Evolutionary conservation across 1,140 invertebrate genomes (phyloP).

Genomic region (Drosophila kepulauana): DNA sequence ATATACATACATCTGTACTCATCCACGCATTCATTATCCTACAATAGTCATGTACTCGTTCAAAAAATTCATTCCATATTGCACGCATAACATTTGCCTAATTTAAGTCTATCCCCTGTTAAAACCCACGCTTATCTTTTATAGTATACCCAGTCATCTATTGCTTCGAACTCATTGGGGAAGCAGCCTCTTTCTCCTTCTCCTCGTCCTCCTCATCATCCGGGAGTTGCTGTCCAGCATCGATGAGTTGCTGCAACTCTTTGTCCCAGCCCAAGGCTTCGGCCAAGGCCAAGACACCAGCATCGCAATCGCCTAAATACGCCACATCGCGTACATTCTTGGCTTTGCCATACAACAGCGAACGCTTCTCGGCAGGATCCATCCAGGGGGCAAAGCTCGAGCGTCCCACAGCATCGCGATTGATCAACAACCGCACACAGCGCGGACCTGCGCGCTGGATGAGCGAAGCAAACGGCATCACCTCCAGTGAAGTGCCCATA

Average conservation of each 20-base stretch:
- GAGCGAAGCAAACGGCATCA: conserved; percentile 98
- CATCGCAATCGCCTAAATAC: conserved; percentile 94
- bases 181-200: background rate
- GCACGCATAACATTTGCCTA: conserved; percentile 19
- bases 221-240: conserved; percentile 84
- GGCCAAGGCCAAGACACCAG: conserved; percentile 91
- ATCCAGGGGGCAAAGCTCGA: conserved; percentile 59
- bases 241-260: conserved; percentile 87
- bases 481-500: conserved; percentile 97
- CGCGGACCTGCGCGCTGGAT: conserved; percentile 89
- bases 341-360: conserved; percentile 89
- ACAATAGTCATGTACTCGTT: conserved; percentile 1
- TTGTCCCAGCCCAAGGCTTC: conserved; percentile 93
- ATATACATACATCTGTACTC: background rate
- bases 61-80: conserved; percentile 23
- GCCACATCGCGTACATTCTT: conserved; percentile 93
- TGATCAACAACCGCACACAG: conserved; percentile 93
- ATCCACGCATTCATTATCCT: conserved; percentile 3
- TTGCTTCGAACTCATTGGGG: conserved; percentile 12
- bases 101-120: conserved; percentile 21
- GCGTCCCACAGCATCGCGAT: conserved; percentile 91
- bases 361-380: conserved; percentile 44
- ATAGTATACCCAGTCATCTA: background rate
- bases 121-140: background rate
- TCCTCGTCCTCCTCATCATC: too few species aligned